These are phyloP conservation scores for Allolobophora icterica DNA, from an alignment of 2,888 invertebrate genomes.

Conservation along the genomic window DNA sequence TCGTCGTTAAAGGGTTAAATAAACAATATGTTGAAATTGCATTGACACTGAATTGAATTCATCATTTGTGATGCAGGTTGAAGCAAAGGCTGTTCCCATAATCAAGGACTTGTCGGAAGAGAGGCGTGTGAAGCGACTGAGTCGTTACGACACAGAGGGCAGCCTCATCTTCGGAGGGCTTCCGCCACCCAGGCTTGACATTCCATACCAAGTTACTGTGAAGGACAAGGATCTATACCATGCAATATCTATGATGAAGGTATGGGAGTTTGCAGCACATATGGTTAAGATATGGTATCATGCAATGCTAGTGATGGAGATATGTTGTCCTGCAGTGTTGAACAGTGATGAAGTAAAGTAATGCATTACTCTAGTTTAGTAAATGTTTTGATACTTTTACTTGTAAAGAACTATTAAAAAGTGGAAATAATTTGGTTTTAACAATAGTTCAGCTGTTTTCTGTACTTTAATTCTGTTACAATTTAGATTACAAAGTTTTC, in stretches of 20 bases:
- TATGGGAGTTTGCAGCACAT: conserved; percentile 57
- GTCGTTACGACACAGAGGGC: conserved; percentile 60
- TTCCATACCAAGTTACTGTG: conserved; percentile 82
- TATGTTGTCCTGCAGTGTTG: too few relatives aligned
- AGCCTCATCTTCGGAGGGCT: conserved; percentile 71
- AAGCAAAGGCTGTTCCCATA: conserved; percentile 77
- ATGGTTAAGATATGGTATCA: background rate
- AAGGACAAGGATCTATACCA: conserved; percentile 88
- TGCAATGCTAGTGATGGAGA: background rate
- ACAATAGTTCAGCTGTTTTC: too few relatives aligned
- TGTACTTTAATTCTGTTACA: too few relatives aligned
- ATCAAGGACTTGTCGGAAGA: conserved; percentile 73
- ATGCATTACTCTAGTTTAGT: too few relatives aligned
- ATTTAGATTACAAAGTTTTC: too few relatives aligned
- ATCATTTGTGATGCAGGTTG: conserved; percentile 68
- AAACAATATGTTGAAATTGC: background rate
- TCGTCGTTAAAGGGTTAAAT: too few relatives aligned
- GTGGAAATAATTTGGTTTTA: too few relatives aligned
- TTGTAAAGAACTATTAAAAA: too few relatives aligned
- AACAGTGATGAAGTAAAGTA: too few relatives aligned
- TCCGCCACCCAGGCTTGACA: conserved; percentile 74
- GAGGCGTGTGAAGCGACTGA: conserved; percentile 70
- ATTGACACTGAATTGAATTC: background rate
- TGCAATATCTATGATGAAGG: conserved; percentile 93
- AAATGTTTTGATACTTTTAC: too few relatives aligned